phyloP scores from a whole-genome alignment of 2,888 invertebrate species.

The Nebria brevicollis region DNA sequence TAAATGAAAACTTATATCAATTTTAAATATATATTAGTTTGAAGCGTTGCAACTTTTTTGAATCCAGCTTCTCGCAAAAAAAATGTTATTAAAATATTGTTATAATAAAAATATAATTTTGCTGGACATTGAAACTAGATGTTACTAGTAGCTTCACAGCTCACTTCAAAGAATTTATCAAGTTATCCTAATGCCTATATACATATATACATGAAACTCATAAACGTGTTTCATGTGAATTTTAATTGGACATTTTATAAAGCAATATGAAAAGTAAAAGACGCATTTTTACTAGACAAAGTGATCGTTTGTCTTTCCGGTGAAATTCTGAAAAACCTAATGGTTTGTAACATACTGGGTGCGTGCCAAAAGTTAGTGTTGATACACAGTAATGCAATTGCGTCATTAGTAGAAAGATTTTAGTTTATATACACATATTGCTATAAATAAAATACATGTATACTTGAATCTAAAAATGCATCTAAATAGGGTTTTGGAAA shows the following conservation, averaged over 20 bases:
- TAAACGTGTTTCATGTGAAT: neutral
- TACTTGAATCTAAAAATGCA: too few species aligned
- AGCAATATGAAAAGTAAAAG: neutral
- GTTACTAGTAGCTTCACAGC: neutral
- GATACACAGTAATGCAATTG: too few species aligned
- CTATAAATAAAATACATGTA: too few species aligned
- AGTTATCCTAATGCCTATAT: too few species aligned
- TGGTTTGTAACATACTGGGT: neutral
- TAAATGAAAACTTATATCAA: too few species aligned
- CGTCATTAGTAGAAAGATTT: too few species aligned
- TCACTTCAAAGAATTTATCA: neutral
- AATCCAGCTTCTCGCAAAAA: neutral
- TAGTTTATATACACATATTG: too few species aligned
- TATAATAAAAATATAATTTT: neutral
- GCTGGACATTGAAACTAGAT: neutral
- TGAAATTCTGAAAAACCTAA: neutral
- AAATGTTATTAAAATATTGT: neutral
- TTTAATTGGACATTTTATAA: neutral
- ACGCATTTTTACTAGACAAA: neutral
- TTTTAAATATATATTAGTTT: too few species aligned
- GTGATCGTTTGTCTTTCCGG: neutral
- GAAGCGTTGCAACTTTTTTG: too few species aligned
- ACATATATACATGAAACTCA: neutral
- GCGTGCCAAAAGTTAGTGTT: too few species aligned
- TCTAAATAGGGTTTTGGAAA: too few species aligned